Percentiles rank a stretch among this genome's conserved stretches.
Evolutionary conservation across 23 tunicate species (phyloP).

Genomic region (Halocynthia roretzi): DNA sequence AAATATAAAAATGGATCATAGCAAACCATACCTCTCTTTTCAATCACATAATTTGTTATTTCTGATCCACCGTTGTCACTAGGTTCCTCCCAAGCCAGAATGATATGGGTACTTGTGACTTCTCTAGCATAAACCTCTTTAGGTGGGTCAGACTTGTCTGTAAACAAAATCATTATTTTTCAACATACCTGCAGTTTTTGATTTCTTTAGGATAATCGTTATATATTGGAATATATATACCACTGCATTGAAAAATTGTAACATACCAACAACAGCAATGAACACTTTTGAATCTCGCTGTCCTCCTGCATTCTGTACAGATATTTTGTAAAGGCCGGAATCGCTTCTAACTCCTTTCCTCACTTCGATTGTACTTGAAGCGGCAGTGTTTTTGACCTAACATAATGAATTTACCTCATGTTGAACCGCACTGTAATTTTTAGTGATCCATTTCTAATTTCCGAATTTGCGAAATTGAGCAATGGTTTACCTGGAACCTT

Average conservation of each 20-base stretch:
- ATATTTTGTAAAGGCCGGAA: conserved; percentile 67
- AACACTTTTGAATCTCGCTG: conserved; percentile 50
- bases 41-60: conserved; percentile 78
- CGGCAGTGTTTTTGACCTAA: conserved; percentile 39
- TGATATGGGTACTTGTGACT: conserved; percentile 62
- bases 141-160: conserved; percentile 75
- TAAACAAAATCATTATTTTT: neutral
- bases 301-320: conserved; percentile 87
- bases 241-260: neutral
- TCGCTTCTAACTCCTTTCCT: conserved; percentile 53
- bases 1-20: no score
- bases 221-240: neutral
- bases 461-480: neutral
- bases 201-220: neutral
- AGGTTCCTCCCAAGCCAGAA: conserved; percentile 71
- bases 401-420: neutral
- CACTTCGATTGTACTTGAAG: conserved; percentile 46
- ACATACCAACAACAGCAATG: conserved; percentile 49
- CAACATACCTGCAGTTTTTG: neutral
- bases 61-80: conserved; percentile 80
- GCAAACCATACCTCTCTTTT: conserved; percentile 49
- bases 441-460: neutral
- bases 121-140: conserved; percentile 60
- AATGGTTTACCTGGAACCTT: conserved; percentile 11
- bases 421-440: neutral